Conservation (phyloP, 2,888 invertebrate species). For the Itoplectis maculator region DNA sequence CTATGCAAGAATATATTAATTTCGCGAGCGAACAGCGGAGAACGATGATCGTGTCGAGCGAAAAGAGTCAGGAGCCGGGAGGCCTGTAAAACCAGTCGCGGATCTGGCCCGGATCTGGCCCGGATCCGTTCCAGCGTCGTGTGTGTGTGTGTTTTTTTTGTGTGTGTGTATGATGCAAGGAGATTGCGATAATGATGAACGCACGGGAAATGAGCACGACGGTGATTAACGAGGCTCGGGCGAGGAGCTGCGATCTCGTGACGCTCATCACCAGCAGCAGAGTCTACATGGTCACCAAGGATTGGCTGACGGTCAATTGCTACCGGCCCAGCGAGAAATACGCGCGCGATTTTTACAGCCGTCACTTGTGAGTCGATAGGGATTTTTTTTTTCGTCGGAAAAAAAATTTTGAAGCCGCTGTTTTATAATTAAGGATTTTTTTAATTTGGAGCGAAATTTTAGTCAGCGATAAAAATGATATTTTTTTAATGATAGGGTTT, state of each 20-base stretch:
- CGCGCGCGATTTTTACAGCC: slow-evolving; percentile 70
- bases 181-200: slow-evolving; percentile 72
- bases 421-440: too few relatives aligned
- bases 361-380: slow-evolving; percentile 76
- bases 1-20: neutral
- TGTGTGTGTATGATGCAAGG: slow-evolving; percentile 30
- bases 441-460: neutral
- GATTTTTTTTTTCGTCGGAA: slow-evolving; percentile 24
- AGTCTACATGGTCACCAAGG: slow-evolving; percentile 79
- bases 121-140: too few relatives aligned
- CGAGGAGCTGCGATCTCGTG: slow-evolving; percentile 80
- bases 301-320: slow-evolving; percentile 79
- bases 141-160: neutral
- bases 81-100: neutral
- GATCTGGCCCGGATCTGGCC: slow-evolving; percentile 28
- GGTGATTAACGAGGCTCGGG: slow-evolving; percentile 77
- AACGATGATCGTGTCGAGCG: slow-evolving; percentile 22
- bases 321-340: slow-evolving; percentile 74
- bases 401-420: slow-evolving; percentile 4
- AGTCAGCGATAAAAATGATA: neutral
- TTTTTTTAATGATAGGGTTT: too few relatives aligned
- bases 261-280: slow-evolving; percentile 82
- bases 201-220: slow-evolving; percentile 74
- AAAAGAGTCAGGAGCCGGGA: neutral
- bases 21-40: slow-evolving; percentile 10